Base-by-base conservation (phyloP, 2,113 vertebrate species). In the Polyodon spathula region DNA sequence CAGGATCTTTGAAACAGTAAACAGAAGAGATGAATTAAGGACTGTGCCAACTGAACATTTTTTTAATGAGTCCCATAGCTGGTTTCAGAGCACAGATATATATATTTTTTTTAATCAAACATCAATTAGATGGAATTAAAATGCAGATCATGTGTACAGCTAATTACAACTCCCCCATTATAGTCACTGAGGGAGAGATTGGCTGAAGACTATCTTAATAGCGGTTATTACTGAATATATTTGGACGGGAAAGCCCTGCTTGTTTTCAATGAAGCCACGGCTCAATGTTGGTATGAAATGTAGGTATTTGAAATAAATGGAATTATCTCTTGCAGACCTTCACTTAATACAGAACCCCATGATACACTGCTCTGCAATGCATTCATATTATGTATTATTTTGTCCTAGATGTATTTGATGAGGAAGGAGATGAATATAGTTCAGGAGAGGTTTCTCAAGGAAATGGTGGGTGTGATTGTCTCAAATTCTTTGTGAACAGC, bases 371-470 rank as follows among this genome's bases (percentile, higher is more conserved):
- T n/a, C n/a, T n/a, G n/a, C n/a, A n/a, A n/a, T n/a, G n/a, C n/a
- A n/a, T n/a, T n/a, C n/a, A n/a, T n/a, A n/a, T n/a, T n/a, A 11
- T 68, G 58, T 64, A n/a, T 37, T 60, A 68, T 62, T 56, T 75
- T 54, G 65, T 77, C 66, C 56, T 75, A 89, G 87, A 85, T 89
- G 81, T 71, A 68, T 59, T 61, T 80, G 63, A 78, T 88, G 63
- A 84, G 64, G 63, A 79, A 83, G 63, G 81, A 83, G 68, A 81
- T 89, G 76, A 87, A 79, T 73, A 78, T 77, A 39, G 63, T 81
- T 58, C 86, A 89, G 73, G 82, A 86, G 52, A 71, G 70, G 51
- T 76, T 89, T 55, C 77, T 86, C 59, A 71, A 58, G 43, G 78
- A 87, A 68, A 86, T 84, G 83, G 87, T 85, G 64, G 81, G 82